A percentile compares a stretch with the other conserved stretches of the same genome.
Evolutionary conservation across 2,113 vertebrate genomes (phyloP).

Genomic region (Nipponia nippon): DNA sequence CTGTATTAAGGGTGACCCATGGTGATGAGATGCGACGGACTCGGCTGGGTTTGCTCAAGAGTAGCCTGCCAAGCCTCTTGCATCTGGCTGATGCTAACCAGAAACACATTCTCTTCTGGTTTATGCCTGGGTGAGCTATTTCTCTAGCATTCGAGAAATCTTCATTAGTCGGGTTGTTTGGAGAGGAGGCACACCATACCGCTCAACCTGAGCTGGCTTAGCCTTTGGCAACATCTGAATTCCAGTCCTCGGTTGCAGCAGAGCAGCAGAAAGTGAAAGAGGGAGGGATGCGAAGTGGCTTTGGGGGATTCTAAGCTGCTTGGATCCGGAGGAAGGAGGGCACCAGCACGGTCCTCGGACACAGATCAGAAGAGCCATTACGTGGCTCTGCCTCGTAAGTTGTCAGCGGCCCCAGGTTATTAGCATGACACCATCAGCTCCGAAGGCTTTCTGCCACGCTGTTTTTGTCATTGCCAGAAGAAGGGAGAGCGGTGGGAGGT

Average conservation of each 20-base stretch:
- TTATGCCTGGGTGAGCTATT: not conserved
- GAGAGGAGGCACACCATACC: not conserved
- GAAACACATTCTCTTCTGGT: conserved; percentile 17
- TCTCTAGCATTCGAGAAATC: not conserved
- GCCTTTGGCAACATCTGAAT: not conserved
- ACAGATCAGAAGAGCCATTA: not conserved
- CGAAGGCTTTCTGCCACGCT: not conserved
- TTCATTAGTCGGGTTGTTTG: not conserved
- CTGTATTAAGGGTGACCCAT: conserved; percentile 32
- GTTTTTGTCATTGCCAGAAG: not conserved
- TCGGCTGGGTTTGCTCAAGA: conserved; percentile 1
- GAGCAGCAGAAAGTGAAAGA: not conserved
- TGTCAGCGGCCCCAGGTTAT: not conserved
- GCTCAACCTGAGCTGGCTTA: not conserved
- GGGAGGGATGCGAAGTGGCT: not conserved
- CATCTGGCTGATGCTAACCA: conserved; percentile 3
- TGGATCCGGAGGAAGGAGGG: not conserved
- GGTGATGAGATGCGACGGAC: not conserved
- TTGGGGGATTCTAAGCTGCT: not conserved
- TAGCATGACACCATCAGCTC: not conserved
- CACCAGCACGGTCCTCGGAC: not conserved
- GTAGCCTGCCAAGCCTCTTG: conserved; percentile 27
- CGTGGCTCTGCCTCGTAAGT: accelerated
- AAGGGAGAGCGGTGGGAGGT: not conserved
- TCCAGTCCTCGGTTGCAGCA: not conserved